These are phyloP conservation scores for Trigoniulus corallinus DNA, from an alignment of 1,140 invertebrate genomes.

Conservation along the genomic window DNA sequence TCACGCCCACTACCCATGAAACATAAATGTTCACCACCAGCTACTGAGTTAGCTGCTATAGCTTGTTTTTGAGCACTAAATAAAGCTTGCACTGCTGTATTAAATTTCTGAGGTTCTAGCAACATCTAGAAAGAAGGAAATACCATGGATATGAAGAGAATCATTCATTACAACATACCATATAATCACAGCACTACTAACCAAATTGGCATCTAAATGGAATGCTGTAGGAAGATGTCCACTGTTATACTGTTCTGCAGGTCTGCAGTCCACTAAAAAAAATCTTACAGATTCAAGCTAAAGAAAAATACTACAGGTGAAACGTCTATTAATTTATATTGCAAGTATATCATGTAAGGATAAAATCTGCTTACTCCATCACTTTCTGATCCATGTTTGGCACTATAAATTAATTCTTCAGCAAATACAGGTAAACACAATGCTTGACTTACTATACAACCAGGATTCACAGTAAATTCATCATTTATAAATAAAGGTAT, in stretches of 20 bases:
- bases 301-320: not conserved
- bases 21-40: constrained; percentile 89
- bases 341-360: no score
- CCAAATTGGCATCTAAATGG: constrained; percentile 88
- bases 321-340: not conserved
- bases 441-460: constrained; percentile 37
- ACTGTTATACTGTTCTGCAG: constrained; percentile 89
- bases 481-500: no score
- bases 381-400: not conserved
- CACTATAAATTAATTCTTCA: constrained; percentile 47
- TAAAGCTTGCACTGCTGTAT: constrained; percentile 84
- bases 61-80: constrained; percentile 78
- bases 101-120: constrained; percentile 84
- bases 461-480: no score
- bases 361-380: no score
- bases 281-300: constrained; percentile 35
- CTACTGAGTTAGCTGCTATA: constrained; percentile 65
- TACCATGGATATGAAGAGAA: constrained; percentile 8
- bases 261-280: constrained; percentile 92
- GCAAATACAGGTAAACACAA: constrained; percentile 87
- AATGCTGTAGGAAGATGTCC: constrained; percentile 94
- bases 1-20: constrained; percentile 89
- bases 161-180: not conserved
- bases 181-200: constrained; percentile 29
- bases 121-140: constrained; percentile 46